Base-by-base conservation (phyloP, 2,888 invertebrate species). In the Lordiphosa andalusiaca region DNA sequence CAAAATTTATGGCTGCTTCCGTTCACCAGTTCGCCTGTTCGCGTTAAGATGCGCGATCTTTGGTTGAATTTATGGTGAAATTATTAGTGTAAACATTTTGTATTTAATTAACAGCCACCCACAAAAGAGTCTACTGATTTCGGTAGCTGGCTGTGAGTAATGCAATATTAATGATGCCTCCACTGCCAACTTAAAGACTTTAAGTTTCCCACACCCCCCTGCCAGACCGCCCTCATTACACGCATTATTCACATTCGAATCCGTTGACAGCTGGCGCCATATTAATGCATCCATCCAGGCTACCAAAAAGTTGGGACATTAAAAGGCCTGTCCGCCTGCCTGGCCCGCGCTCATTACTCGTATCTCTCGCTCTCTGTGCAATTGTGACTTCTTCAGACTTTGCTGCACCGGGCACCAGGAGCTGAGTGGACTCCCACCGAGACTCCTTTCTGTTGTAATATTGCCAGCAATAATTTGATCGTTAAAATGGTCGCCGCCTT, bases 1-100 rank as follows among this genome's bases (percentile, higher is more conserved):
- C 63, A 37, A 61, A 84, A 80, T 84, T 80, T 80, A 80, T 80
- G 81, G 69, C 62, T 35, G 61, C 68, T 75, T 80, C 83, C 83
- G 75, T 25, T 60, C 33, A 41, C 65, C 59, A 60, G 59, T 55
- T 44, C 47, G 50, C 12, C 23, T 48, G 42, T 52, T 42, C 33
- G 23, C 44, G 56, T 44, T 40, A 38, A 33, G 52, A 41, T 41
- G 47, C 42, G 55, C 60, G 41, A 47, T 41, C 48, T 51, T 10
- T 19, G 47, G 35, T n/a, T 19, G 23, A 67, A 75, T 83, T 86
- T 71, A 77, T 85, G 86, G 64, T 70, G 67, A 81, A 81, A 84
- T 77, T 84, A 86, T 85, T 85, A 81, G 84, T 75, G 84, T 75
- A 84, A 86, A 84, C 84, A 84, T 84, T 86, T 84, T 81, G 77